phyloP scores from a whole-genome alignment of 1,140 invertebrate genomes.

The Drosophila pectinifera region DNA sequence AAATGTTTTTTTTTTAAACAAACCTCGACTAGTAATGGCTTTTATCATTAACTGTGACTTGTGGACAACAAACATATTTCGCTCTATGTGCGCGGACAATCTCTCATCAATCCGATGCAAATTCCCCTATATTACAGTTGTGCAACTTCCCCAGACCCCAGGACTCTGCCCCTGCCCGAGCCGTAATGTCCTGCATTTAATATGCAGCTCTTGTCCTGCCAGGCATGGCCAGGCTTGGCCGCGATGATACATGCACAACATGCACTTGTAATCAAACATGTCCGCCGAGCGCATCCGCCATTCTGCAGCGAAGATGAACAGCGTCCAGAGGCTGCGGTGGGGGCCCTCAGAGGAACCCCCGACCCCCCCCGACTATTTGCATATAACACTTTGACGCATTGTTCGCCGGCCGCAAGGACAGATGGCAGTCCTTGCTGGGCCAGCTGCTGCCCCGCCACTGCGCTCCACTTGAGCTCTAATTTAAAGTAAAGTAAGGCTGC shows the following conservation, averaged over 20 bases:
- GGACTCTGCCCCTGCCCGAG: not conserved
- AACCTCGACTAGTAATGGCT: not conserved
- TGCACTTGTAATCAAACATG: slow-evolving; percentile 24
- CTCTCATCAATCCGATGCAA: not conserved
- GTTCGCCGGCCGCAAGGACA: slow-evolving; percentile 8
- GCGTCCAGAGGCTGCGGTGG: not conserved
- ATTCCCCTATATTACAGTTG: not conserved
- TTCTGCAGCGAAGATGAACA: slow-evolving; percentile 11
- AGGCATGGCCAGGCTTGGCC: slow-evolving; percentile 8
- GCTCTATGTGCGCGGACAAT: not conserved
- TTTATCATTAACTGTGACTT: not conserved
- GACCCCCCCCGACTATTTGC: slow-evolving; percentile 5
- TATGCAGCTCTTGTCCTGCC: slow-evolving; percentile 18
- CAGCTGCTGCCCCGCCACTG: slow-evolving; percentile 5
- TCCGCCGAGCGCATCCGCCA: slow-evolving; percentile 13
- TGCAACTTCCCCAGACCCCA: not conserved
- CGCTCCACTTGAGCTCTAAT: slow-evolving; percentile 11
- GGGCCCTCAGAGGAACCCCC: not conserved
- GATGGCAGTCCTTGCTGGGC: slow-evolving; percentile 2
- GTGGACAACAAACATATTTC: not conserved
- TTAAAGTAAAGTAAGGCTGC: slow-evolving; percentile 15
- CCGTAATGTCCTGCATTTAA: slow-evolving; percentile 15
- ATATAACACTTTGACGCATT: slow-evolving; percentile 20
- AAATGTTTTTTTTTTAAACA: too few species aligned
- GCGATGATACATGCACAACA: slow-evolving; percentile 23